phyloP scores from a whole-genome alignment of 1,140 invertebrate genomes.

The Scaptomyza pallida region DNA sequence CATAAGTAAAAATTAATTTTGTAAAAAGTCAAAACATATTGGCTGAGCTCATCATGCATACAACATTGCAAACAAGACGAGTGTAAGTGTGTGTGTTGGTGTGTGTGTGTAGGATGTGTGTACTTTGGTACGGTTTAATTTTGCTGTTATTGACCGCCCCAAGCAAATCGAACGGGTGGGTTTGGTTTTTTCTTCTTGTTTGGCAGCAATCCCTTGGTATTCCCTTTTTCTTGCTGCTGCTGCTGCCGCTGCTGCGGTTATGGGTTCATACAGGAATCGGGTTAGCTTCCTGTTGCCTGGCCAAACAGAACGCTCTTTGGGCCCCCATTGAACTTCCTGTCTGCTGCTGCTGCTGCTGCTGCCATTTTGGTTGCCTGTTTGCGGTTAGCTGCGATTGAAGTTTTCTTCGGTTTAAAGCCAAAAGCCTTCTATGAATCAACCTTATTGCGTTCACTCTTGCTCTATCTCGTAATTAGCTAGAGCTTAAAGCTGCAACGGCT shows the following conservation, averaged over 20 bases:
- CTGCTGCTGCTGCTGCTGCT: too few species aligned
- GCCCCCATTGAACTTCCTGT: slow-evolving; percentile 30
- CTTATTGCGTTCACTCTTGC: neutral
- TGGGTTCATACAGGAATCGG: slow-evolving; percentile 54
- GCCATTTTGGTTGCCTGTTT: slow-evolving; percentile 45
- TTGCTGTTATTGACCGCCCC: slow-evolving; percentile 76
- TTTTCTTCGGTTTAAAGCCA: slow-evolving; percentile 59
- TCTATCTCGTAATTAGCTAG: slow-evolving; percentile 10
- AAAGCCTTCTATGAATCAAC: neutral
- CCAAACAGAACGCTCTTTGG: slow-evolving; percentile 1
- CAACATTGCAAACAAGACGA: slow-evolving; percentile 15
- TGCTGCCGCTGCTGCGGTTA: slow-evolving; percentile 65
- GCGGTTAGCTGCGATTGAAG: slow-evolving; percentile 61
- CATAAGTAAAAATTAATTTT: slow-evolving; percentile 56
- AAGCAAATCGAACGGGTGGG: slow-evolving; percentile 56
- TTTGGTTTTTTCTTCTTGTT: too few species aligned
- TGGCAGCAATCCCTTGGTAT: slow-evolving; percentile 17
- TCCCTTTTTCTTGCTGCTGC: slow-evolving; percentile 37
- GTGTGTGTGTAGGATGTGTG: slow-evolving; percentile 41
- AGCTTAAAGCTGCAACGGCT: slow-evolving; percentile 25
- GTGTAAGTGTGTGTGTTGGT: slow-evolving; percentile 1
- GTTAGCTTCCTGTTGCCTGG: slow-evolving; percentile 39
- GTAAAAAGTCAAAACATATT: slow-evolving; percentile 54
- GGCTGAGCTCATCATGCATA: slow-evolving; percentile 47
- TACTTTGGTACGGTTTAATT: slow-evolving; percentile 74